Evolutionary conservation across 92 coral and sea anemone species (phyloP), one percentile per base, ranked within the genome.

Genomic region (Pocillopora grandis): DNA sequence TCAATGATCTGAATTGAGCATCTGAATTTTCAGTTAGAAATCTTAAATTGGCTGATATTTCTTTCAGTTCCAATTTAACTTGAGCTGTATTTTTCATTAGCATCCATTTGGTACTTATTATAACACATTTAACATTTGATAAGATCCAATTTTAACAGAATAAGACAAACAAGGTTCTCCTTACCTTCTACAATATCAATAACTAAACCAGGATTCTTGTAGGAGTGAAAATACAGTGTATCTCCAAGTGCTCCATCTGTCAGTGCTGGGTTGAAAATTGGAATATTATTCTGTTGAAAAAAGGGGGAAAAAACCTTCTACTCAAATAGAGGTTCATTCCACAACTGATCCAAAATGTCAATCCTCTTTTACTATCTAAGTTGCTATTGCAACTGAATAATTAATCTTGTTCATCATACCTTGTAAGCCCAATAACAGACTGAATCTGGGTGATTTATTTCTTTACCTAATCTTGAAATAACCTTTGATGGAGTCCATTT

Each of bases 241-340:
- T 95, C 98, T 37, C 98, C 98, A 48, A 95, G 70, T 10, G 98
- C 97, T 52, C 98, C 98, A 91, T 95, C 98, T 35, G 98, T 95
- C 3, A 95, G 73, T 42, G 98, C 95, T 0, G 98, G 98, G 67
- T 97, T 90, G 63, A 95, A 95, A 71, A 95, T 92, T 67, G 98
- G 98, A 77, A 95, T 95, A 74, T 92, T 88, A 77, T 95, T 95
- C 98, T 95, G 83, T 76, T 16, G 21, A 76, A 12, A 76, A 71
- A 81, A 11, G 10, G 27, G 55, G 15, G 35, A 14, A 42, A 42
- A 42, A 42, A 42, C 5, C 52, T 2, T 7, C 52, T 19, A 68
- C 18, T 68, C 48, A 17, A 14, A 42, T 13, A 71, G 49, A 17
- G 5, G 7, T 71, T 23, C 31, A 27, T 27, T 27, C 31, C 31